These are phyloP conservation scores for Rhopalosiphum nymphaeae DNA, from an alignment of 2,888 invertebrate genomes.

Conservation along the genomic window DNA sequence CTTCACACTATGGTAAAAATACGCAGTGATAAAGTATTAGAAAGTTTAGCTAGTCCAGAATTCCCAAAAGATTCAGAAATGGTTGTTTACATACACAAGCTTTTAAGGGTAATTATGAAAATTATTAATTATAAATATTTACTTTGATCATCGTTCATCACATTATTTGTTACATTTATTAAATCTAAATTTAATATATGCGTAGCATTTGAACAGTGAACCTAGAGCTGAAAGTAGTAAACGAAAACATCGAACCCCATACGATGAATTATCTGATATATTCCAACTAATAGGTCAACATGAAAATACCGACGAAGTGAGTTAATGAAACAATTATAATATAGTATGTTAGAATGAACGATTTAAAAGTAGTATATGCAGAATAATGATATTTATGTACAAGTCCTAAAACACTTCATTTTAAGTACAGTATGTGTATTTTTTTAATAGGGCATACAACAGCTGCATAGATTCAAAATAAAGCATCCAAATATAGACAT, in stretches of 20 bases:
- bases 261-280: slow-evolving; percentile 53
- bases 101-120: slow-evolving; percentile 76
- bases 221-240: slow-evolving; percentile 59
- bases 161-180: not conserved
- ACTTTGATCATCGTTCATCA: not conserved
- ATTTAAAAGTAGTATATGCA: not conserved
- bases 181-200: not conserved
- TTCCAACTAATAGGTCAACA: slow-evolving; percentile 54
- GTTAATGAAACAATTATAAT: not conserved
- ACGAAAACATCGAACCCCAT: slow-evolving; percentile 59
- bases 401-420: not conserved
- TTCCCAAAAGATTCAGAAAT: slow-evolving; percentile 82
- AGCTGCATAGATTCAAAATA: slow-evolving; percentile 82
- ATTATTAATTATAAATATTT: not conserved
- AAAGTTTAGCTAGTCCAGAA: slow-evolving; percentile 76
- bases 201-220: slow-evolving; percentile 56
- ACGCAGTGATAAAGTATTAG: slow-evolving; percentile 83
- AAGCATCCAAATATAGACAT: slow-evolving; percentile 88
- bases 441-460: slow-evolving; percentile 79
- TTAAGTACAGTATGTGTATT: not conserved
- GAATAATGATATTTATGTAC: not conserved
- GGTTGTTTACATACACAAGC: slow-evolving; percentile 85
- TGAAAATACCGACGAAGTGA: slow-evolving; percentile 57
- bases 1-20: slow-evolving; percentile 91
- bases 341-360: not conserved